phyloP scores from a whole-genome alignment of 2,113 vertebrate species.

The Mola mola region DNA sequence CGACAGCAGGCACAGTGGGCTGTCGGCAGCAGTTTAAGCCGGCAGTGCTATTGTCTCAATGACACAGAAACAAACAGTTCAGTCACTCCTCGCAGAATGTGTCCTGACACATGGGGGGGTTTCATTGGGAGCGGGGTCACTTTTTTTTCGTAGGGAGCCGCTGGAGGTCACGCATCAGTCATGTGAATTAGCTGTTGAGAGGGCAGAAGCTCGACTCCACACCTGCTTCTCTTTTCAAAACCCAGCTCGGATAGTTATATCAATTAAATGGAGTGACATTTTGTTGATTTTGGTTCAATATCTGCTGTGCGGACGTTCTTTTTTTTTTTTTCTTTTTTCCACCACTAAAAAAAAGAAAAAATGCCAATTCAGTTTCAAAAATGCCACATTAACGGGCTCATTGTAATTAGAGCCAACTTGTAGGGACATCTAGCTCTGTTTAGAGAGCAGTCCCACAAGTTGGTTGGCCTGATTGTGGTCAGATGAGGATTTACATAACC shows the following conservation, averaged over 20 bases:
- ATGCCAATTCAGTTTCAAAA: conserved; percentile 25
- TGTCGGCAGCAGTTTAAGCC: conserved; percentile 48
- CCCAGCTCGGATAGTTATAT: conserved; percentile 20
- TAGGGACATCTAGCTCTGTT: conserved; percentile 53
- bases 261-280: conserved; percentile 43
- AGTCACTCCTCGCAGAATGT: conserved; percentile 69
- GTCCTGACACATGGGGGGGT: conserved; percentile 64
- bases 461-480: conserved; percentile 56
- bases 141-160: conserved; percentile 59
- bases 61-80: conserved; percentile 75
- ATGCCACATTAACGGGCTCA: conserved; percentile 30
- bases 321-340: conserved; percentile 1
- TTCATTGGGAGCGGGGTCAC: conserved; percentile 70
- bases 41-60: conserved; percentile 51
- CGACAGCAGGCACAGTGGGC: conserved; percentile 52
- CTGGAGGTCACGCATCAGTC: conserved; percentile 70
- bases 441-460: conserved; percentile 48
- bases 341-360: conserved; percentile 21
- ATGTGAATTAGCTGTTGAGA: conserved; percentile 70
- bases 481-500: conserved; percentile 61
- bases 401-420: conserved; percentile 53
- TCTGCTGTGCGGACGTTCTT: conserved; percentile 6
- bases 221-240: conserved; percentile 64
- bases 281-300: conserved; percentile 27
- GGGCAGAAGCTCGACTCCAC: conserved; percentile 44